These are phyloP conservation scores for Callyntrura guangdongensis DNA, from an alignment of 2,888 invertebrate genomes.

Conservation along the genomic window DNA sequence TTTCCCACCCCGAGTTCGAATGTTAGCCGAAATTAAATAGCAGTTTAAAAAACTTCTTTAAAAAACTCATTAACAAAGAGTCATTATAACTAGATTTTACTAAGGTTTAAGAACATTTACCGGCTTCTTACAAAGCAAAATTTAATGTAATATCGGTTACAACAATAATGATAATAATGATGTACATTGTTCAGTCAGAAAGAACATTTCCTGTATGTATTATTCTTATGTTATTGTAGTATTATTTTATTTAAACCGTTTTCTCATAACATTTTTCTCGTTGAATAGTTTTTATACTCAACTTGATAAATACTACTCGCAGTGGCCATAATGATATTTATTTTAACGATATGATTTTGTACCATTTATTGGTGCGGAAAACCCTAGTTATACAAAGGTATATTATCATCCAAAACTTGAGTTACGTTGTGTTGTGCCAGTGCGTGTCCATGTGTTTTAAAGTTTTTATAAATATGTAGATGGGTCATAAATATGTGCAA, in stretches of 20 bases:
- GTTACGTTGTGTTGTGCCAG: too few relatives aligned
- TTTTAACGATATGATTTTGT: background rate
- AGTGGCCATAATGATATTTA: constrained; percentile 47
- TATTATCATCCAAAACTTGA: too few relatives aligned
- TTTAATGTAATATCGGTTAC: background rate
- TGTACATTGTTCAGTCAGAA: constrained; percentile 39
- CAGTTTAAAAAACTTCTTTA: background rate
- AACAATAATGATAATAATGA: constrained; percentile 1
- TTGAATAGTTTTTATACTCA: background rate
- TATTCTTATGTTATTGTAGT: background rate
- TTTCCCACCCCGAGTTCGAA: constrained; percentile 66
- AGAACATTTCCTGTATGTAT: constrained; percentile 17
- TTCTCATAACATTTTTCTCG: background rate
- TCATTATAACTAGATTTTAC: background rate
- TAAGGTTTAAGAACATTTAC: too few relatives aligned
- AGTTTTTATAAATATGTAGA: background rate
- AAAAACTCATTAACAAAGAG: constrained; percentile 23
- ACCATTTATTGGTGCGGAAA: background rate
- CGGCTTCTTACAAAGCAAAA: background rate
- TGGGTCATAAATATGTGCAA: background rate
- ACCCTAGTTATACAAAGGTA: background rate
- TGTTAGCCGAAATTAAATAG: constrained; percentile 6
- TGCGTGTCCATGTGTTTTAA: background rate
- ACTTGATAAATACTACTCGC: background rate
- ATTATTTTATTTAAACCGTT: background rate